Evolutionary conservation across 1,140 invertebrate genomes (phyloP).

Genomic region (Pseudomyrmex pallidus): DNA sequence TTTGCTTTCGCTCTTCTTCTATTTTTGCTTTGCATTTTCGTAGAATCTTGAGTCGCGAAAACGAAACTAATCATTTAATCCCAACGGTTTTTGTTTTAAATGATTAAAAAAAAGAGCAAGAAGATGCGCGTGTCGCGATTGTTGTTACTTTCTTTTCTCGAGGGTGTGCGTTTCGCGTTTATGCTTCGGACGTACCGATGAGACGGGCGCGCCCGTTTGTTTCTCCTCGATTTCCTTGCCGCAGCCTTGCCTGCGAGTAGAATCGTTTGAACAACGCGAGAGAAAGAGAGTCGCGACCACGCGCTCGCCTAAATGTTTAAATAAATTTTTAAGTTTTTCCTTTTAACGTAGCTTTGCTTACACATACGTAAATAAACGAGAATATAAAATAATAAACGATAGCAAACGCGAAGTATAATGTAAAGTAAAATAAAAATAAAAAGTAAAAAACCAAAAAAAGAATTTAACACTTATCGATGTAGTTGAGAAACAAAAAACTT

Average conservation of each 20-base stretch:
- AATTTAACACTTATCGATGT: slow-evolving; percentile 78
- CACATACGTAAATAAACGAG: slow-evolving; percentile 69
- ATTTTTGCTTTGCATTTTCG: slow-evolving; percentile 12
- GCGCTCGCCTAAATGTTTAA: slow-evolving; percentile 19
- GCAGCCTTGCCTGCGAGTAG: slow-evolving; percentile 30
- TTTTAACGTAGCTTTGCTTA: slow-evolving; percentile 74
- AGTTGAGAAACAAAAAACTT: slow-evolving; percentile 70
- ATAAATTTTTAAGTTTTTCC: slow-evolving; percentile 70
- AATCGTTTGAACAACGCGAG: slow-evolving; percentile 1
- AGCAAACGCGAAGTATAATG: slow-evolving; percentile 73
- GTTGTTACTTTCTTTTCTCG: slow-evolving; percentile 23
- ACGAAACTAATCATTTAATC: slow-evolving; percentile 43
- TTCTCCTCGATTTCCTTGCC: slow-evolving; percentile 48
- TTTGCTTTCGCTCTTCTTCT: background rate
- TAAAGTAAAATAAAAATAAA: slow-evolving; percentile 71
- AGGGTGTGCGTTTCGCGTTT: slow-evolving; percentile 7
- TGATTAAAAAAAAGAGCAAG: slow-evolving; percentile 8
- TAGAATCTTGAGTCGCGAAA: slow-evolving; percentile 15
- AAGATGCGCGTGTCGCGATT: background rate
- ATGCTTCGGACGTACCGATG: slow-evolving; percentile 36
- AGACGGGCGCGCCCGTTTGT: slow-evolving; percentile 29
- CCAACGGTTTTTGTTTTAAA: slow-evolving; percentile 50
- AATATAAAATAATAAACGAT: slow-evolving; percentile 75
- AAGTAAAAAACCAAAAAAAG: slow-evolving; percentile 70
- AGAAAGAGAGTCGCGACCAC: slow-evolving; percentile 37